Base-by-base conservation (phyloP, 2,888 invertebrate species). In the Synergus umbraculus region DNA sequence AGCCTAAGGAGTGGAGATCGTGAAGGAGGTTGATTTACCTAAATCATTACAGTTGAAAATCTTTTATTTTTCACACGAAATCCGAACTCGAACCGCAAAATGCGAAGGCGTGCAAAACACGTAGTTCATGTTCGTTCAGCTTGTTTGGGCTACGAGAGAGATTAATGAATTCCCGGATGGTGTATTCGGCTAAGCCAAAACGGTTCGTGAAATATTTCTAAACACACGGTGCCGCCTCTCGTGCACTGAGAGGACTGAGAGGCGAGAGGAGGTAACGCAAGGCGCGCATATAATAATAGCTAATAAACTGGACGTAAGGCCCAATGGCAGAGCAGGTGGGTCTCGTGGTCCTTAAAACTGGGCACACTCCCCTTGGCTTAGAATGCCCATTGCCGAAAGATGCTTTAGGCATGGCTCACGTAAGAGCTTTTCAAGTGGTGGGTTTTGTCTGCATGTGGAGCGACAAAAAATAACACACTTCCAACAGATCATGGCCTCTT, bases 261-360 rank as follows among this genome's bases (percentile, higher is more conserved):
- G 22, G 22, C 69, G 46, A 66, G 69, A 43, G 80, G 67, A 65
- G 77, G 80, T 37, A 37, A 37, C 37, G 37, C 82, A 82, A 79
- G 87, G 88, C 88, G 87, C 86, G 88, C 87, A 88, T 90, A 88
- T 90, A 91, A 91, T 91, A 92, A 91, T 91, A 90, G 89, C 89
- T 91, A 91, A 91, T 91, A 91, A 91, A 91, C 88, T 88, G 90
- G 85, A 89, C 89, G 88, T 86, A 85, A 87, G 86, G 87, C 87
- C 86, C 88, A 85, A 87, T 87, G 88, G 86, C 86, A 86, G 85
- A 87, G 89, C 90, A 90, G 90, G 91, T 90, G 90, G 89, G 86
- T 83, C 84, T 85, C 77, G 66, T 78, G 83, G 81, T 79, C 81
- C 83, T 82, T 86, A 82, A 84, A 77, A 83, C 82, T 84, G 85